Percentiles rank a stretch among this genome's conserved stretches.
phyloP scores from a whole-genome alignment of 1,140 invertebrate species.

The Popillia japonica region DNA sequence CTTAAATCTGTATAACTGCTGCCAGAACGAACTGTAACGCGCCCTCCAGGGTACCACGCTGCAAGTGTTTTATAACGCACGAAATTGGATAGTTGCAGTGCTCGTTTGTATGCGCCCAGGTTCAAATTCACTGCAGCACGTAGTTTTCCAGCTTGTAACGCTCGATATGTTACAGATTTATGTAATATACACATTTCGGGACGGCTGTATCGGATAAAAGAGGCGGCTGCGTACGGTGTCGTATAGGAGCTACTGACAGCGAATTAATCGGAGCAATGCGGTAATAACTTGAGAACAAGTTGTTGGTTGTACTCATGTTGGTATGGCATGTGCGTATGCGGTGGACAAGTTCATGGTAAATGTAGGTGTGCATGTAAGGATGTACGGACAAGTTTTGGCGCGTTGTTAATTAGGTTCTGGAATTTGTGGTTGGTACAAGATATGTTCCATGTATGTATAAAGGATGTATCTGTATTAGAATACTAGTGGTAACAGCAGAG shows the following conservation, averaged over 20 bases:
- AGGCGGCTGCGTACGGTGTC: neutral
- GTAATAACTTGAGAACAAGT: neutral
- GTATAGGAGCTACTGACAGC: neutral
- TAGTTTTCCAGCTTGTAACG: neutral
- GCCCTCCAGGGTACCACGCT: neutral
- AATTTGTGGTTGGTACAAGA: no score
- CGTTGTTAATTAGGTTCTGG: no score
- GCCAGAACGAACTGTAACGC: neutral
- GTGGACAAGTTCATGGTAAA: neutral
- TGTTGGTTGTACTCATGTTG: neutral
- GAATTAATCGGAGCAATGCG: neutral
- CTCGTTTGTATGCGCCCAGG: neutral
- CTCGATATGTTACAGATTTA: neutral
- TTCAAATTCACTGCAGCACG: neutral
- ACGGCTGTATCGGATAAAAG: neutral
- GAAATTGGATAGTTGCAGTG: constrained; percentile 4
- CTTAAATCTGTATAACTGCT: neutral
- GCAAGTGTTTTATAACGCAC: constrained; percentile 18
- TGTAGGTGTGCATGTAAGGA: no score
- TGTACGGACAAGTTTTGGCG: no score
- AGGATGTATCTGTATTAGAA: no score
- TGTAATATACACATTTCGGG: neutral
- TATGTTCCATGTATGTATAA: no score
- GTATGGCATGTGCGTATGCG: neutral
- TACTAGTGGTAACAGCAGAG: no score